A percentile compares a stretch with the other conserved stretches of the same genome.
These are phyloP conservation scores for Riparia riparia DNA, from an alignment of 2,113 vertebrate species.

Conservation along the genomic window DNA sequence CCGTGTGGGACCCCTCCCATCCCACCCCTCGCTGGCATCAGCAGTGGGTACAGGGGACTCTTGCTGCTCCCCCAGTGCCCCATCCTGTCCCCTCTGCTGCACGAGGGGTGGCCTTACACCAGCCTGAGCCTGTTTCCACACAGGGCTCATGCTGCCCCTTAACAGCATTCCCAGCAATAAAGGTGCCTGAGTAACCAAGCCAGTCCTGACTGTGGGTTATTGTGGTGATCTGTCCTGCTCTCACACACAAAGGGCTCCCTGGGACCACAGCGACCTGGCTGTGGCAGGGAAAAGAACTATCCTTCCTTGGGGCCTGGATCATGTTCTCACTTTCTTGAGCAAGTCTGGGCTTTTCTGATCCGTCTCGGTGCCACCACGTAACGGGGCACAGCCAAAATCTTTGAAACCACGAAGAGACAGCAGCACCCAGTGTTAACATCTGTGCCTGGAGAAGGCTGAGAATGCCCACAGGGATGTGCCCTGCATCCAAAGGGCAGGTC, in stretches of 20 bases:
- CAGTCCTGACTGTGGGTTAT: background rate
- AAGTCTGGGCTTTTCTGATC: background rate
- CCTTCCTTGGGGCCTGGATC: background rate
- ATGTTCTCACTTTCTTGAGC: background rate
- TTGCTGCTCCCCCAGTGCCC: fast-evolving
- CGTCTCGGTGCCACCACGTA: background rate
- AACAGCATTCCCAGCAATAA: slow-evolving; percentile 57
- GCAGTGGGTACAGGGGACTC: background rate
- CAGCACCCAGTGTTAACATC: background rate
- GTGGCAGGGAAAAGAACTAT: background rate
- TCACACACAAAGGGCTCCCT: background rate
- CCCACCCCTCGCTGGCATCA: fast-evolving
- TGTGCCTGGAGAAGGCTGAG: background rate
- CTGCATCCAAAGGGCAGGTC: fast-evolving
- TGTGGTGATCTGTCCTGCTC: background rate
- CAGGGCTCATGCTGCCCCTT: background rate
- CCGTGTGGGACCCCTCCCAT: background rate
- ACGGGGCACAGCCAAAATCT: background rate
- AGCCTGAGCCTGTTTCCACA: background rate
- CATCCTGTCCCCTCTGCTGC: background rate
- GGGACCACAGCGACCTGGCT: background rate
- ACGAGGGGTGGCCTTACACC: background rate
- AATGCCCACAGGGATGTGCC: background rate
- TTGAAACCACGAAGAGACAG: background rate
- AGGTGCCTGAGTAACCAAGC: slow-evolving; percentile 26